These are phyloP conservation scores for Enchytraeus crypticus DNA, from an alignment of 2,888 invertebrate genomes.

Conservation along the genomic window DNA sequence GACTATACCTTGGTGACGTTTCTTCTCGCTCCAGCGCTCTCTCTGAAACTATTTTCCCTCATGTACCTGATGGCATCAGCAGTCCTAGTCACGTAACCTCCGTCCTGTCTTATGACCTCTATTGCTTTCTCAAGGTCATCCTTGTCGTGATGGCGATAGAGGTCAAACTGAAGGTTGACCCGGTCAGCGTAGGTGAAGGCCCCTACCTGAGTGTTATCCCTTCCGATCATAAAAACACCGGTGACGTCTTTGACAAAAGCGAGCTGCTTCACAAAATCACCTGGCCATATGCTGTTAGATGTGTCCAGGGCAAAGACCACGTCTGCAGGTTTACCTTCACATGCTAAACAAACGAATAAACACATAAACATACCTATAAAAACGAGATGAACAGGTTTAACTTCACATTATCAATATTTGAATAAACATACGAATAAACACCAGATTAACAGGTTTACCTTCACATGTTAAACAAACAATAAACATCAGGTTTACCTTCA, in stretches of 20 bases:
- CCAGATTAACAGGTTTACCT: not conserved
- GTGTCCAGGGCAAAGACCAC: constrained; percentile 34
- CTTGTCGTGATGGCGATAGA: constrained; percentile 7
- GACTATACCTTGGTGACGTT: constrained; percentile 29
- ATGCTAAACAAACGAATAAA: not conserved
- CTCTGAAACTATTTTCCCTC: constrained; percentile 14
- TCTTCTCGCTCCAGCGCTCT: constrained; percentile 7
- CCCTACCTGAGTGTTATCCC: not conserved
- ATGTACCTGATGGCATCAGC: constrained; percentile 26
- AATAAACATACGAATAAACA: not conserved
- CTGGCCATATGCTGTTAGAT: constrained; percentile 33
- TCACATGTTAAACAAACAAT: no score
- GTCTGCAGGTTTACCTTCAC: constrained; percentile 28
- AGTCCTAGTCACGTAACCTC: constrained; percentile 18
- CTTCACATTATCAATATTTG: not conserved
- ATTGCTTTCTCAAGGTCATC: constrained; percentile 4
- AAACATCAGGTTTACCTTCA: no score
- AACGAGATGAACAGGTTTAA: not conserved
- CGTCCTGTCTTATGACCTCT: constrained; percentile 5
- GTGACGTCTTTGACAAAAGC: constrained; percentile 27
- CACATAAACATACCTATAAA: not conserved
- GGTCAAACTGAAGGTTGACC: constrained; percentile 3
- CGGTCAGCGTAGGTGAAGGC: constrained; percentile 9
- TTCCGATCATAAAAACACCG: constrained; percentile 7
- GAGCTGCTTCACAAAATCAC: constrained; percentile 35